Evolutionary conservation across 2,113 vertebrate genomes (phyloP).

Genomic region (Anhinga anhinga): DNA sequence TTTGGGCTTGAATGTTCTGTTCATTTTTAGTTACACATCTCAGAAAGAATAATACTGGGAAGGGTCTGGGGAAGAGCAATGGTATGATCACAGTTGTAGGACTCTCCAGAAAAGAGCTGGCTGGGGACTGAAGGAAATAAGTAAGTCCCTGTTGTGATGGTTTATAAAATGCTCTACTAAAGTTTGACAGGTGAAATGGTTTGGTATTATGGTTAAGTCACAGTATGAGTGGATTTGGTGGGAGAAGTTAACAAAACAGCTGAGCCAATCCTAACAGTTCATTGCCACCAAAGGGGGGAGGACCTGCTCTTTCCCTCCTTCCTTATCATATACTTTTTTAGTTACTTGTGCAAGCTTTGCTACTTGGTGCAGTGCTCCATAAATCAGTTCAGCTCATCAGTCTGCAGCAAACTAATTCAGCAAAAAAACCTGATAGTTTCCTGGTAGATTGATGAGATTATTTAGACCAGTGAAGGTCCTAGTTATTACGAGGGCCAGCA

Average conservation of each 20-base stretch:
- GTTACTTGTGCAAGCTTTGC: background rate
- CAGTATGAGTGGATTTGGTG: background rate
- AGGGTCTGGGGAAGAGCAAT: background rate
- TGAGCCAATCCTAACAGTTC: background rate
- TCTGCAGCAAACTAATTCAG: background rate
- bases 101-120: background rate
- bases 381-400: background rate
- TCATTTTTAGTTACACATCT: background rate
- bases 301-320: background rate
- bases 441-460: background rate
- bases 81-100: background rate
- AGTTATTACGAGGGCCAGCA: background rate
- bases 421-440: background rate
- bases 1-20: background rate
- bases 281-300: background rate
- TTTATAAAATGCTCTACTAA: background rate
- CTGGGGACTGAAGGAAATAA: background rate
- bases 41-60: background rate
- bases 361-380: background rate
- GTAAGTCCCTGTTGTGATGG: background rate
- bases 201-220: background rate
- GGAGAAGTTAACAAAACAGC: background rate
- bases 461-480: background rate
- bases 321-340: background rate
- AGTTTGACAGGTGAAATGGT: background rate